Conservation (phyloP, 2,888 invertebrate species). For the Sturmia bella region DNA sequence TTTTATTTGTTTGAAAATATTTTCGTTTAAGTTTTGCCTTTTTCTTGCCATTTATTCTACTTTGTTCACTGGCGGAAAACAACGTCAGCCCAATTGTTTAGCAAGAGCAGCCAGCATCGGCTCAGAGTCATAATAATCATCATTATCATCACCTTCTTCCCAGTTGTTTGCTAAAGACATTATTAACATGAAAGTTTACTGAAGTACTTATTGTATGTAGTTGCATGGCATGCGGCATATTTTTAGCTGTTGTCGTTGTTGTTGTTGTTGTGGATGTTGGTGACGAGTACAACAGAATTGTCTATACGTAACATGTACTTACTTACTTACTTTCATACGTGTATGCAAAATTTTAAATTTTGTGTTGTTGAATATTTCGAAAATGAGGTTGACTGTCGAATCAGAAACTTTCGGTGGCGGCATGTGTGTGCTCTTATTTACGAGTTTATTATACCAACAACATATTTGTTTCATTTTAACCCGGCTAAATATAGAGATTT, state of each 20-base stretch:
- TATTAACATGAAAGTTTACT: conserved; percentile 27
- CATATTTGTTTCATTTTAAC: conserved; percentile 58
- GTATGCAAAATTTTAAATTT: conserved; percentile 6
- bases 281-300: conserved; percentile 35
- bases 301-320: not conserved
- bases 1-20: conserved; percentile 53
- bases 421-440: not conserved
- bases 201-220: conserved; percentile 20
- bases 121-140: not conserved
- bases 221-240: conserved; percentile 23
- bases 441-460: conserved; percentile 32
- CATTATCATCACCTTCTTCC: conserved; percentile 12
- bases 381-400: conserved; percentile 54
- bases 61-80: not conserved
- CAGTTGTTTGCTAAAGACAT: conserved; percentile 14
- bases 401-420: not conserved
- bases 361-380: conserved; percentile 16
- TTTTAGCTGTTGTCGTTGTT: conserved; percentile 4
- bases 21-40: conserved; percentile 20
- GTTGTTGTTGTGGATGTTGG: not conserved
- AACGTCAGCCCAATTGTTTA: conserved; percentile 25
- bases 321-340: not conserved
- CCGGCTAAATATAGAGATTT: conserved; percentile 59
- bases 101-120: conserved; percentile 2
- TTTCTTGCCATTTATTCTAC: conserved; percentile 1